Evolutionary conservation across 1,140 invertebrate species (phyloP).

Genomic region (Drosophila dunni): DNA sequence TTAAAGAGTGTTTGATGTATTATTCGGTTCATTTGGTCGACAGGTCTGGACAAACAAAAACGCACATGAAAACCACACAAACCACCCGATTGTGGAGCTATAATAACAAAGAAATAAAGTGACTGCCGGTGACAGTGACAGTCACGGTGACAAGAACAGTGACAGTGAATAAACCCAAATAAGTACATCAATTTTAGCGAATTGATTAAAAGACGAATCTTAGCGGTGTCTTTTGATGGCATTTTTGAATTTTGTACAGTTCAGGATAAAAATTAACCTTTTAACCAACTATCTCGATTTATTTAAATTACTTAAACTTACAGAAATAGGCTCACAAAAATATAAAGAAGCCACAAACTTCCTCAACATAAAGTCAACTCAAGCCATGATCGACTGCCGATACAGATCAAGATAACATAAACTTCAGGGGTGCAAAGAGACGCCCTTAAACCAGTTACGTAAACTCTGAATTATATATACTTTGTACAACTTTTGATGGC

Average conservation of each 20-base stretch:
- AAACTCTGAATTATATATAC: too few species aligned
- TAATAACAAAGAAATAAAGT: slow-evolving; percentile 36
- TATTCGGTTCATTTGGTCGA: slow-evolving; percentile 84
- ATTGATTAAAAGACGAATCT: background rate
- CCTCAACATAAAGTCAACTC: too few species aligned
- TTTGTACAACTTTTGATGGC: background rate
- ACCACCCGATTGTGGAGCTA: slow-evolving; percentile 26
- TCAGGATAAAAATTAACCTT: too few species aligned
- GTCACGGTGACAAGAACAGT: slow-evolving; percentile 12
- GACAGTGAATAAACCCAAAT: slow-evolving; percentile 57
- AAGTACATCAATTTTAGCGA: slow-evolving; percentile 20
- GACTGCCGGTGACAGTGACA: slow-evolving; percentile 63
- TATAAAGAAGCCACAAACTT: too few species aligned
- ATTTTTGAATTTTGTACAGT: background rate
- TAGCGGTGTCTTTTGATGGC: background rate
- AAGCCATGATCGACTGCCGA: slow-evolving; percentile 1
- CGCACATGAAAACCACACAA: slow-evolving; percentile 45
- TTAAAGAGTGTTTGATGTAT: slow-evolving; percentile 84
- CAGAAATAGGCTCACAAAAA: too few species aligned
- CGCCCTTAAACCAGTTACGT: slow-evolving; percentile 1
- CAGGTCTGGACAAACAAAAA: slow-evolving; percentile 83
- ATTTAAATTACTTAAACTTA: too few species aligned
- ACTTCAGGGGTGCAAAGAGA: background rate
- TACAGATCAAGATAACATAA: slow-evolving; percentile 3
- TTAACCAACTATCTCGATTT: too few species aligned